Conservation (phyloP, 2,113 vertebrate species). For the Alethe diademata region DNA sequence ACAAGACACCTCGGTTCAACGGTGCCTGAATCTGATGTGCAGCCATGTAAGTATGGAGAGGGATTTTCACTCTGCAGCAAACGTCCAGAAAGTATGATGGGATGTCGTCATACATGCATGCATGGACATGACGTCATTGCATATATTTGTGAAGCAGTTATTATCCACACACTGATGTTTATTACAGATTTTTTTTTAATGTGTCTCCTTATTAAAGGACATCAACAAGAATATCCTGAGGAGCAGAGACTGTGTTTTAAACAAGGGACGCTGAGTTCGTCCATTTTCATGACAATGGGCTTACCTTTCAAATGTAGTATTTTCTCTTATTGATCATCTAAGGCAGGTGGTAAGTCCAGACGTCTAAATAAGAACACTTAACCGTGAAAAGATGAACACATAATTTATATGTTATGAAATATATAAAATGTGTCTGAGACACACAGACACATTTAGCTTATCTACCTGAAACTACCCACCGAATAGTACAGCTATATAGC, state of each 20-base stretch:
- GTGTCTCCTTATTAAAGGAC: neutral
- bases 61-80: neutral
- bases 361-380: neutral
- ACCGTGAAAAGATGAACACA: neutral
- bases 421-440: neutral
- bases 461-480: neutral
- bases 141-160: neutral
- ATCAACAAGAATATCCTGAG: neutral
- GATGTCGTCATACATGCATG: neutral
- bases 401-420: neutral
- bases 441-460: neutral
- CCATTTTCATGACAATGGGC: neutral
- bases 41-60: accelerated
- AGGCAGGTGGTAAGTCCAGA: neutral
- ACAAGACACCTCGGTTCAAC: accelerated
- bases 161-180: neutral
- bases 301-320: neutral
- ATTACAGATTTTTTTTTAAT: neutral
- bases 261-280: neutral
- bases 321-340: neutral
- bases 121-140: neutral
- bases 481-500: neutral
- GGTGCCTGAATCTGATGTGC: accelerated
- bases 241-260: neutral
- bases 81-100: neutral